Conservation (phyloP, 2,797 vertebrate species). For the Acrossocheilus wenchowensis region DNA sequence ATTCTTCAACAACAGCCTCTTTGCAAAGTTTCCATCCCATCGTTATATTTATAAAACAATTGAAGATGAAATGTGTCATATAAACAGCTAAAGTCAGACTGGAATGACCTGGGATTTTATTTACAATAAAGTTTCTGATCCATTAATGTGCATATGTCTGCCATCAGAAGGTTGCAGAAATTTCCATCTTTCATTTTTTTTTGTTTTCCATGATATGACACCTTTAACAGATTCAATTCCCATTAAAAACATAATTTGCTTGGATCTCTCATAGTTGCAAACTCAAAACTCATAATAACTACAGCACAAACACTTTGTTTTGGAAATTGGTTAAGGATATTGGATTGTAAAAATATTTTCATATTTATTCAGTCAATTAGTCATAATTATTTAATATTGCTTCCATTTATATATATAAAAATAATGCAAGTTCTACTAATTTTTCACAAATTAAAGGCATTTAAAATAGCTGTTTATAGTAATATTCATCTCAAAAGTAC, state of each 20-base stretch:
- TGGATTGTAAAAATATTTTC: background rate
- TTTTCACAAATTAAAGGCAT: too few relatives aligned
- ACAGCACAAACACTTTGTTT: background rate
- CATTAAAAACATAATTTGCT: too few relatives aligned
- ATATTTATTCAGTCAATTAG: background rate
- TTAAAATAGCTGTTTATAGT: too few relatives aligned
- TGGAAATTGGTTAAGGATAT: too few relatives aligned
- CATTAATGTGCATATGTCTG: background rate
- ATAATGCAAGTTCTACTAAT: too few relatives aligned
- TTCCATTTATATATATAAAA: too few relatives aligned
- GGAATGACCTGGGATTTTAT: background rate
- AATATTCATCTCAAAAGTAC: too few relatives aligned
- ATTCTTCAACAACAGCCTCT: background rate
- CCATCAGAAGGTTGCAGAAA: background rate
- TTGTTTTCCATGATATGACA: constrained; percentile 6
- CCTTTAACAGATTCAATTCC: constrained; percentile 14
- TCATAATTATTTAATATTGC: background rate
- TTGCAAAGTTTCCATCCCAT: background rate
- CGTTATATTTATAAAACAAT: background rate
- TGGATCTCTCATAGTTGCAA: background rate
- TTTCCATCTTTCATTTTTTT: background rate
- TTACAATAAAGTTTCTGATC: background rate
- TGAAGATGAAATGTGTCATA: background rate
- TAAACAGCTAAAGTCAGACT: background rate
- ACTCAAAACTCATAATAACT: background rate